Percentiles rank a stretch among this genome's conserved stretches.
Evolutionary conservation across 2,888 invertebrate genomes (phyloP).

Genomic region (Brenthis daphne): DNA sequence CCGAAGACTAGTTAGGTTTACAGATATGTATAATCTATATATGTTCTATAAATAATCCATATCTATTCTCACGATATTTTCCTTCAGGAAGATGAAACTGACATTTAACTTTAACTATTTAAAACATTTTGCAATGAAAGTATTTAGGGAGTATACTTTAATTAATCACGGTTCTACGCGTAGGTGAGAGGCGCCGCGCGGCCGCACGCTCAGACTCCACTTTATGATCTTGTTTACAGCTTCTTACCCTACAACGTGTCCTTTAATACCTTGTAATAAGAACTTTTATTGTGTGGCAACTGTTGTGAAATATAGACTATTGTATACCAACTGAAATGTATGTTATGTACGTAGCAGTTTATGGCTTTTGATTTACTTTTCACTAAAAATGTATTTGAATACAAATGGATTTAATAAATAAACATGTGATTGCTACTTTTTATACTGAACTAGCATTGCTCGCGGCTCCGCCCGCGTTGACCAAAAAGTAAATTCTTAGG

Average conservation of each 20-base stretch:
- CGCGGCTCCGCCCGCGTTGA: too few species aligned
- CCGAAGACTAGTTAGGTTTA: too few species aligned
- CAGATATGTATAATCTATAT: too few species aligned
- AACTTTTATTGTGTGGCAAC: not conserved
- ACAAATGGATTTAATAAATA: too few species aligned
- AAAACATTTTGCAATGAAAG: constrained; percentile 2
- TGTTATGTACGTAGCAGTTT: not conserved
- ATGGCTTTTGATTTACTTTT: constrained; percentile 4
- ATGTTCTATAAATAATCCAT: too few species aligned
- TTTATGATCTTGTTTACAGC: constrained; percentile 13
- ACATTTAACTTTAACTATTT: too few species aligned
- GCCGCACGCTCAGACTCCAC: constrained; percentile 1
- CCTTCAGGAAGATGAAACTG: too few species aligned
- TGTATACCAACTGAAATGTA: not conserved
- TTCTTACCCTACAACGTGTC: not conserved
- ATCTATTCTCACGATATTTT: too few species aligned
- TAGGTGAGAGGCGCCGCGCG: constrained; percentile 6
- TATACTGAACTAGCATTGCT: too few species aligned
- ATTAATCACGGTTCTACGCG: not conserved
- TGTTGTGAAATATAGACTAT: not conserved
- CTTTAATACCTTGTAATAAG: constrained; percentile 6
- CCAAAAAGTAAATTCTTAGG: too few species aligned
- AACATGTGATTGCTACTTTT: too few species aligned
- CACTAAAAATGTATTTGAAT: too few species aligned
- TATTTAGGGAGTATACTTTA: not conserved